A percentile compares a stretch with the other conserved stretches of the same genome.
phyloP scores from a whole-genome alignment of 1,140 invertebrate genomes.

The Anastatus disparis region DNA sequence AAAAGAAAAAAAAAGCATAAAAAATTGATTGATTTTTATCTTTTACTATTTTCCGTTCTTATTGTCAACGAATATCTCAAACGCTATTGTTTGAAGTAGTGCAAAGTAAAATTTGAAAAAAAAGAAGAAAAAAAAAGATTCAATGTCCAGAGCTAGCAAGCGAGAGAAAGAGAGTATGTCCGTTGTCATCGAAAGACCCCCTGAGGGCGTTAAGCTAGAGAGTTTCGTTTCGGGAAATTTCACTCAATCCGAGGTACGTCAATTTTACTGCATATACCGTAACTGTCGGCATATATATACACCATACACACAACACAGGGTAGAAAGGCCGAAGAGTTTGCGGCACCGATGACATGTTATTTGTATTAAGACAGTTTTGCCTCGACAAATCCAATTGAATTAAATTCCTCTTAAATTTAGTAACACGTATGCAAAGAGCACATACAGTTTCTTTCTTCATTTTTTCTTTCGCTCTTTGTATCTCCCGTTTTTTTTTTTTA shows the following conservation, averaged over 20 bases:
- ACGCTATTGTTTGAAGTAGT: background rate
- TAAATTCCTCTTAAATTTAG: background rate
- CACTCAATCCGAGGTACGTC: background rate
- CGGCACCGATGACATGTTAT: constrained; percentile 17
- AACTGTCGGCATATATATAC: too few relatives aligned
- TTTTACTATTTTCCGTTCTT: too few relatives aligned
- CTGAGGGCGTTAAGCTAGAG: background rate
- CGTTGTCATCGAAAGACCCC: constrained; percentile 9
- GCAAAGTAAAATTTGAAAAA: background rate
- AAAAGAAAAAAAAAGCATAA: too few relatives aligned
- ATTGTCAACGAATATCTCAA: too few relatives aligned
- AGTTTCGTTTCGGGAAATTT: constrained; percentile 17
- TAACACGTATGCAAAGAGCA: too few relatives aligned
- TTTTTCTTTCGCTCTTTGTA: too few relatives aligned
- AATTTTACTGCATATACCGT: constrained; percentile 21
- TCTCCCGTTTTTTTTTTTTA: too few relatives aligned
- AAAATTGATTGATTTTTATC: too few relatives aligned
- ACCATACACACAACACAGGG: too few relatives aligned
- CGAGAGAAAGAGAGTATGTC: too few relatives aligned
- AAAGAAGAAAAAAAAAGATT: background rate
- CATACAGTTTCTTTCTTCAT: too few relatives aligned
- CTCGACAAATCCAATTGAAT: constrained; percentile 13
- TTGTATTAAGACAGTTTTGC: constrained; percentile 23
- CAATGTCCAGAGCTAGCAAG: background rate
- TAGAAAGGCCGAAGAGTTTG: too few relatives aligned